Base-by-base conservation (phyloP, 2,113 vertebrate genomes). In the Ivindomyrus marchei region DNA sequence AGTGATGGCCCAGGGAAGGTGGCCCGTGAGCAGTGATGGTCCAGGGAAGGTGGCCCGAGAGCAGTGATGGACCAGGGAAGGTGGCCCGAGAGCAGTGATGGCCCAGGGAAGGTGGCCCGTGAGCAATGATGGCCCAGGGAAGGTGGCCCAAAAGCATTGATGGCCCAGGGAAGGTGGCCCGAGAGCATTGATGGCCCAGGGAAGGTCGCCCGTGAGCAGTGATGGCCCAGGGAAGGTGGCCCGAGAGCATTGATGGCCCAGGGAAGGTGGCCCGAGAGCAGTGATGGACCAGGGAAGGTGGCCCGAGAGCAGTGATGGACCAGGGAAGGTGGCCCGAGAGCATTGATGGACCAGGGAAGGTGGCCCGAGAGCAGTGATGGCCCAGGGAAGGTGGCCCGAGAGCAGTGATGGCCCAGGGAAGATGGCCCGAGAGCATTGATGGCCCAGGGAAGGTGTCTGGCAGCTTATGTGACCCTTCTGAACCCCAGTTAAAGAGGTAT, bases 361-460 rank as follows among this genome's bases (percentile, higher is more conserved):
- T 96, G 58, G 96, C 96, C 94, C 9, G 47, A 49, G 49, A 13
- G 49, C 50, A 96, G 89, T 95, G 94, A 3, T 97, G 97, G 92
- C 96, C 96, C 0, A 27, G 96, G 96, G 1, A 19, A 21, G 19
- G 19, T 56, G 53, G 19, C 19, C 53, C 19, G 1, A 21, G 5
- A 56, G 19, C 53, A 21, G 5, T 56, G 53, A 56, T 56, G 19
- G 53, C 6, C 19, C 50, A 53, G 21, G 19, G 53, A 21, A 56
- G 21, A 5, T 56, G 19, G 19, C 53, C 17, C 0, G 52, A 0
- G 52, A 21, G 17, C 17, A 19, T 17, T 56, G 52, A 56, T 53
- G 52, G 52, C 3, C 53, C 0, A 27, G 96, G 96, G 1, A 10
- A 9, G 9, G 4, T 77, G n/a, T 27, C 70, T 39, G 31, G 15